Evolutionary conservation across 2,797 vertebrate species (phyloP).

Genomic region (Bovichtus variegatus): DNA sequence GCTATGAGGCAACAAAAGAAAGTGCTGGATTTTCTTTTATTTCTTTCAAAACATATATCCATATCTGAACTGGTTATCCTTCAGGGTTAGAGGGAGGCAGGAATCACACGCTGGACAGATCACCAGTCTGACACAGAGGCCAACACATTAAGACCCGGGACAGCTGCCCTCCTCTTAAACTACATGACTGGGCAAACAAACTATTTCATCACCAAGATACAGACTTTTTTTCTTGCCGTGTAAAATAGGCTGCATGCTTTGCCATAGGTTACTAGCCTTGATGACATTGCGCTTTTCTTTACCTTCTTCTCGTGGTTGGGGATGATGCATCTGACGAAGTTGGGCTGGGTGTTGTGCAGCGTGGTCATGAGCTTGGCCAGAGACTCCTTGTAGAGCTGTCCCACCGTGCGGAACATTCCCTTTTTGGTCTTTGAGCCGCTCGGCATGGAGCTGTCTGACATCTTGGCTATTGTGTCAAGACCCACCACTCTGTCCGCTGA

Average conservation of each 20-base stretch:
- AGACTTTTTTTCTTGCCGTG: not conserved
- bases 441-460: slow-evolving; percentile 93
- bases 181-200: not conserved
- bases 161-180: not conserved
- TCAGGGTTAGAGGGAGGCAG: not conserved
- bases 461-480: slow-evolving; percentile 96
- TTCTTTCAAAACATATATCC: not conserved
- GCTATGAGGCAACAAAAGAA: not conserved
- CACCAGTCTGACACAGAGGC: not conserved
- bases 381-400: slow-evolving; percentile 98
- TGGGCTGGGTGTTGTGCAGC: slow-evolving; percentile 95
- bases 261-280: not conserved
- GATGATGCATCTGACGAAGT: slow-evolving; percentile 98
- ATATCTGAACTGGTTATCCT: not conserved
- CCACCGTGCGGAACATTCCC: slow-evolving; percentile 98
- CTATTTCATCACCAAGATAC: not conserved
- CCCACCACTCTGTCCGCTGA: slow-evolving; percentile 96
- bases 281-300: slow-evolving; percentile 33
- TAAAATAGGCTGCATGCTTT: not conserved
- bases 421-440: slow-evolving; percentile 96
- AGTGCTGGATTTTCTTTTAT: not conserved
- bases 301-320: slow-evolving; percentile 98
- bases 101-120: not conserved
- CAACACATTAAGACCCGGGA: not conserved
- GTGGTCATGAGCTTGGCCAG: slow-evolving; percentile 98